Conservation (phyloP, 2,113 vertebrate genomes). For the Glaucidium brasilianum region DNA sequence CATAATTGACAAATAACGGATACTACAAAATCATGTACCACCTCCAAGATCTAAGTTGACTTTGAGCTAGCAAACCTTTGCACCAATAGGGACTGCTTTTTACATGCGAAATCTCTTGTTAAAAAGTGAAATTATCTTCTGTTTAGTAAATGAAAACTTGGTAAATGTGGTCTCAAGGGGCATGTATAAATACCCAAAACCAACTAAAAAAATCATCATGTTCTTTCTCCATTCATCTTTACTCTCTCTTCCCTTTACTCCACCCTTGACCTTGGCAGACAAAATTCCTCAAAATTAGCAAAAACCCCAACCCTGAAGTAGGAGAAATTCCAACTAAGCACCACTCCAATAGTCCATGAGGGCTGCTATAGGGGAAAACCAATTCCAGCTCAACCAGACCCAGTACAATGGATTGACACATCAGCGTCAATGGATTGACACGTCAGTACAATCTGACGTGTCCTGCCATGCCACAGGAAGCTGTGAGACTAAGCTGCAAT, state of each 20-base stretch:
- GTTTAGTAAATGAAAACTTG: neutral
- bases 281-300: neutral
- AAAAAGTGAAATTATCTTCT: neutral
- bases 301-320: neutral
- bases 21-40: neutral
- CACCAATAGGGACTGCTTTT: neutral
- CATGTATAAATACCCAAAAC: neutral
- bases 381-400: too few species aligned
- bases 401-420: neutral
- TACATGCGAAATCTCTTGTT: neutral
- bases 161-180: neutral
- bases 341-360: neutral
- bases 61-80: neutral
- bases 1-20: neutral
- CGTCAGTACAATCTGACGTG: rapidly evolving
- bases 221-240: neutral
- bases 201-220: neutral
- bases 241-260: neutral
- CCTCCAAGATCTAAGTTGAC: neutral
- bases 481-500: neutral
- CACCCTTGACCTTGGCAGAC: neutral
- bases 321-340: neutral
- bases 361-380: too few species aligned
- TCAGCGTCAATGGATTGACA: too few species aligned
- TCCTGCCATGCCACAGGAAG: neutral